Base-by-base conservation (phyloP, 1,140 invertebrate species). In the Orchestia grillus region DNA sequence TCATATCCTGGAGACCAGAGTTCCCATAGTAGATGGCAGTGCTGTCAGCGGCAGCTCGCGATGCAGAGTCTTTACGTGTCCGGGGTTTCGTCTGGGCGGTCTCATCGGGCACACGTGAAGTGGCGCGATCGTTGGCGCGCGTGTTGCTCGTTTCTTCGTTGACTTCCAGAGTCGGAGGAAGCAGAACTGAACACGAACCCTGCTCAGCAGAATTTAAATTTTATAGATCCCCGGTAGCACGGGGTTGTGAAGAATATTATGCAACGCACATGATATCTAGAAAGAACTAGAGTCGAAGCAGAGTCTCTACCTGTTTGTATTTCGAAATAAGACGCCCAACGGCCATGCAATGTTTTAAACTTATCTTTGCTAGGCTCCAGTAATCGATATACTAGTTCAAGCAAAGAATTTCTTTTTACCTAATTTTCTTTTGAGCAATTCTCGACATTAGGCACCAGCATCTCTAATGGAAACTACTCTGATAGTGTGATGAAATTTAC, bases 131-230 rank as follows among this genome's bases (percentile, higher is more conserved):
- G 44, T 11, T 40, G 3, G 43, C 62, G 62, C 95, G 95, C n/a
- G 90, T 91, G 40, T 44, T 96, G 53, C 95, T 96, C 95, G 95
- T 90, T 40, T 97, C 96, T 95, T 97, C 96, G 91, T 96, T 97
- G 28, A 97, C 96, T 53, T 97, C 96, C 44, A 95, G 96, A 28
- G 96, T 96, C 28, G 96, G 57, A 87, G 96, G 96, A 16, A 97
- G 96, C 95, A 94, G 43, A 94, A 44, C 44, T 4, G 92, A 94
- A 47, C 92, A 94, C 43, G 92, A 44, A 42, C 92, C 92, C 92
- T 94, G 36, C 44, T 3, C 62, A 77, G 36, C 62, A 77, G 62
- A 77, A 77, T 3, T 77, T 77, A 77, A 19, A 6, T 6, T 53
- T 53, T 8, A 53, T n/a, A n/a, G n/a, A n/a, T n/a, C n/a, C n/a